Base-by-base conservation (phyloP, 2,113 vertebrate species). In the Orcinus orca region DNA sequence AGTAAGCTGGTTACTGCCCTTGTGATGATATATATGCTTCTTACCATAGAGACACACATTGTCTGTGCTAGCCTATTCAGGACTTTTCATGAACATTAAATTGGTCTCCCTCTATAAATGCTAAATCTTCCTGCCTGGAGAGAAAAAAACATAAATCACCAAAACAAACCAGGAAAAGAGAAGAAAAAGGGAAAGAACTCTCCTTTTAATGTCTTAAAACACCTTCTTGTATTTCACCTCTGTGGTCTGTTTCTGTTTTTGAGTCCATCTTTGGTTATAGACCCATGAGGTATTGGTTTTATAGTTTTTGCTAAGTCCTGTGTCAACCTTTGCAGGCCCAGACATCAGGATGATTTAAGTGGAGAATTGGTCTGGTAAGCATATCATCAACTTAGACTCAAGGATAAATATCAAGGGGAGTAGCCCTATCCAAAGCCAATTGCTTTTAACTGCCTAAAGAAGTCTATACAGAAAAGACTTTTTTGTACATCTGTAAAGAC, bases 201-300 rank as follows among this genome's bases (percentile, higher is more conserved):
- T 76, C 60, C 71, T 86, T 58, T 90, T 33, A 68, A 83, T 10
- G 60, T 94, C 68, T 71, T 70, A 50, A 82, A 92, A 82, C 93
- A 82, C 96, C 71, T 96, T 96, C 88, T 97, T 63, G 41, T 0
- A 21, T 96, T 95, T 96, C 85, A 11, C 33, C 88, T 89, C 76
- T 76, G n/a, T 84, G 33, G 25, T 17, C 88, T 94, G 38, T 55
- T 58, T 96, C 41, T 96, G 80, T 55, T 96, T 96, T 97, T 55
- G 6, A 88, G 38, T 63, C 96, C 65, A 55, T 94, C 95, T 41
- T 89, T 33, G 86, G 95, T 96, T 50, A 90, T 29, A 63, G 82
- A n/a, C 8, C 2, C 80, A 1, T 18, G 25, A 96, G 41, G 58
- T 58, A 44, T 60, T 14, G 2, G n/a, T 31, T 97, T 97, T 55